Conservation (phyloP, 2,888 invertebrate species). For the Oxystoma pomonae region DNA sequence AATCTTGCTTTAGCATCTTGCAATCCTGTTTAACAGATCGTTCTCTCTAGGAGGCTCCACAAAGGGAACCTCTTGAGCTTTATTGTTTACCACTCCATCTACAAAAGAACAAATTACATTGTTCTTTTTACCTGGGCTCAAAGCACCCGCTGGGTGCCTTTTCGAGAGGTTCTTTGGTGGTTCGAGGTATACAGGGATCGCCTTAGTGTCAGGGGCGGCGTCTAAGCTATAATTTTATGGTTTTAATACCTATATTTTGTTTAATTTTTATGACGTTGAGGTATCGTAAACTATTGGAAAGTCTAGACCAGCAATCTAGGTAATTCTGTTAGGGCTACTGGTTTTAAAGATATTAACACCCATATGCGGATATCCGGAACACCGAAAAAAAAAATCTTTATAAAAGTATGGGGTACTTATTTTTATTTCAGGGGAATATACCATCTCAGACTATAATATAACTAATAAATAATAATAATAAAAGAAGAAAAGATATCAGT, state of each 20-base stretch:
- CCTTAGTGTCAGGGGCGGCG: neutral
- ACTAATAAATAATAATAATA: too few relatives aligned
- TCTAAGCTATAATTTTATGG: neutral
- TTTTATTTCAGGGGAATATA: too few relatives aligned
- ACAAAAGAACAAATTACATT: conserved; percentile 25
- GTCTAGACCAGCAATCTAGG: neutral
- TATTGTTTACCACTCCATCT: conserved; percentile 22
- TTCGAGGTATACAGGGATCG: neutral
- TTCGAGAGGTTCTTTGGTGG: too few relatives aligned
- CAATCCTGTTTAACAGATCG: neutral
- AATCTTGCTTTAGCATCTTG: neutral
- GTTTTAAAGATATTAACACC: too few relatives aligned
- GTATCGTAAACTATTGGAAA: neutral
- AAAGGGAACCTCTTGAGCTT: conserved; percentile 17
- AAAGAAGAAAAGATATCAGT: too few relatives aligned
- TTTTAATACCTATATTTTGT: neutral
- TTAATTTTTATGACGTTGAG: neutral
- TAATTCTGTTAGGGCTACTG: too few relatives aligned
- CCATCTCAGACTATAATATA: too few relatives aligned
- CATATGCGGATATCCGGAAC: too few relatives aligned
- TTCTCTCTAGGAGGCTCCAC: conserved; percentile 4
- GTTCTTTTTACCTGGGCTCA: conserved; percentile 21
- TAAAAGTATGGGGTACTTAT: too few relatives aligned
- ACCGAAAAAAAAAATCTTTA: too few relatives aligned
- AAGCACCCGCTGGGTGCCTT: conserved; percentile 17